Evolutionary conservation across 2,113 vertebrate genomes (phyloP).

Genomic region (Anguilla rostrata): DNA sequence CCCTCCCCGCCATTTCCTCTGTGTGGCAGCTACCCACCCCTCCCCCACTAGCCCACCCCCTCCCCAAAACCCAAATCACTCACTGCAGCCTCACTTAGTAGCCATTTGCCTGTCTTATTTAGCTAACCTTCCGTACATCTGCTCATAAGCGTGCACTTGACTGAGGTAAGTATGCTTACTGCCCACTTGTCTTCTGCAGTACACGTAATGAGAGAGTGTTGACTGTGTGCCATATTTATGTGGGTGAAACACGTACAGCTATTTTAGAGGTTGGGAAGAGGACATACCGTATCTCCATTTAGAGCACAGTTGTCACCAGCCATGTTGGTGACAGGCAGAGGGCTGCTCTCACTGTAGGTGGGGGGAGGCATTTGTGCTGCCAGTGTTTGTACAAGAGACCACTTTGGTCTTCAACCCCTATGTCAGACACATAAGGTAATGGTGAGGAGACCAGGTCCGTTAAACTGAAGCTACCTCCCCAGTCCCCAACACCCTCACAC

Average conservation of each 20-base stretch:
- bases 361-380: not conserved
- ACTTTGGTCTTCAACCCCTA: not conserved
- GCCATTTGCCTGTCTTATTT: not conserved
- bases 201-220: not conserved
- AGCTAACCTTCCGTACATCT: not conserved
- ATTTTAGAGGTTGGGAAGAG: not conserved
- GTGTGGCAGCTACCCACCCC: slow-evolving; percentile 55
- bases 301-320: not conserved
- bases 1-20: slow-evolving; percentile 48
- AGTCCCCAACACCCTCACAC: not conserved
- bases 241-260: slow-evolving; percentile 29
- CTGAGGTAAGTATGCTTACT: not conserved
- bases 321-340: not conserved
- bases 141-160: not conserved
- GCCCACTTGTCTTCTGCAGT: slow-evolving; percentile 30
- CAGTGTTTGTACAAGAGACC: not conserved
- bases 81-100: not conserved
- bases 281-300: not conserved
- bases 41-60: not conserved
- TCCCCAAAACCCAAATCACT: slow-evolving; percentile 3
- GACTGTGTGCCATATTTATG: not conserved
- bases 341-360: not conserved
- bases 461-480: not conserved
- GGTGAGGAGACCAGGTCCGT: not conserved
- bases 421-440: not conserved